phyloP scores from a whole-genome alignment of 2,888 invertebrate species.

The Apodemia mormo region DNA sequence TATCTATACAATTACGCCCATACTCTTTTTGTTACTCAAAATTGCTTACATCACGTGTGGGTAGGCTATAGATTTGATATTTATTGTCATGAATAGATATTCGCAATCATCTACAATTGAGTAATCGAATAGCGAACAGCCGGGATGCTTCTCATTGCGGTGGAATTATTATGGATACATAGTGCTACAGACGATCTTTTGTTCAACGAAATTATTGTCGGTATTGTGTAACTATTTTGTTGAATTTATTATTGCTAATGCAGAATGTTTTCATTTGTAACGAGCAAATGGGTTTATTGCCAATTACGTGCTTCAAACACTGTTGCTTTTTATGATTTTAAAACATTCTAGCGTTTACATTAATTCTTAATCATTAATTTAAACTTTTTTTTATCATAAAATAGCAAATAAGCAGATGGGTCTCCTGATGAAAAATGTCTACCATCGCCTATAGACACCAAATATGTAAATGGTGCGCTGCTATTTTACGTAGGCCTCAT shows the following conservation, averaged over 20 bases:
- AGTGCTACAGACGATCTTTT: constrained; percentile 63
- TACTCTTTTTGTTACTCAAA: not conserved
- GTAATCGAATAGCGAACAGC: constrained; percentile 50
- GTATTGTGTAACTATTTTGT: constrained; percentile 55
- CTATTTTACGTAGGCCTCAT: no score
- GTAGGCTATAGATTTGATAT: constrained; percentile 21
- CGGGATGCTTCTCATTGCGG: constrained; percentile 57
- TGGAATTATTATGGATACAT: constrained; percentile 66
- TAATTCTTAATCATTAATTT: no score
- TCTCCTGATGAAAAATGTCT: no score
- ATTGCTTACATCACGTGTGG: not conserved
- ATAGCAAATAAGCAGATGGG: no score
- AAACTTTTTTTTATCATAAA: no score
- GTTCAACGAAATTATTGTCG: constrained; percentile 59
- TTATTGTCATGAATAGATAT: constrained; percentile 36
- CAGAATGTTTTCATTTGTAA: not conserved
- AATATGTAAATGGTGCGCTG: no score
- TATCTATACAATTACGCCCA: not conserved
- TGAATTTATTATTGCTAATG: constrained; percentile 47
- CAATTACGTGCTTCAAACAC: not conserved
- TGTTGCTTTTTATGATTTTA: not conserved
- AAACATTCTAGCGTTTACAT: no score
- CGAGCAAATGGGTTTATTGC: not conserved
- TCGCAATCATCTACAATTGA: constrained; percentile 50
- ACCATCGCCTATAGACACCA: no score